These are phyloP conservation scores for Camponotus vicinus DNA, from an alignment of 1,140 invertebrate species.

Conservation along the genomic window DNA sequence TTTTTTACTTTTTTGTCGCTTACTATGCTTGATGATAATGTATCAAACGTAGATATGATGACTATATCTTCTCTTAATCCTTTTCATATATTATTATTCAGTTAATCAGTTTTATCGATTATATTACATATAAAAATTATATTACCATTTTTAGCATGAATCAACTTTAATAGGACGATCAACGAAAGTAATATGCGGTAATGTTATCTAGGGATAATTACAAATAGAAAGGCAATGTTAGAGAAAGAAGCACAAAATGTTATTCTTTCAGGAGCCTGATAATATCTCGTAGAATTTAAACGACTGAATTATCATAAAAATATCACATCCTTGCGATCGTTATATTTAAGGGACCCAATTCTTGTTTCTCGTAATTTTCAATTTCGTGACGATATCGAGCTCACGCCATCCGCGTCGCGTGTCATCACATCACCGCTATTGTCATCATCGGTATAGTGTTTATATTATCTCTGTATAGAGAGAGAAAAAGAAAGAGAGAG, in stretches of 20 bases:
- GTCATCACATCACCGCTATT: conserved; percentile 28
- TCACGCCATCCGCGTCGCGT: conserved; percentile 28
- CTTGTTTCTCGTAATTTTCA: conserved; percentile 6
- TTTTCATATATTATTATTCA: background rate
- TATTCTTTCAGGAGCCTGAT: background rate
- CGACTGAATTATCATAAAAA: background rate
- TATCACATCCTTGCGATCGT: conserved; percentile 17
- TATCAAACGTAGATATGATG: background rate
- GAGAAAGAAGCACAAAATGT: background rate
- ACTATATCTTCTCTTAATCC: background rate
- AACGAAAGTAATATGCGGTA: conserved; percentile 27
- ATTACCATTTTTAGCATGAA: background rate
- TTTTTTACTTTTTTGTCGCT: background rate
- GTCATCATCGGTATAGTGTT: conserved; percentile 52
- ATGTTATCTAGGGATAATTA: background rate
- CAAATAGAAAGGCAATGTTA: background rate
- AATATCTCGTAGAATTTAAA: background rate
- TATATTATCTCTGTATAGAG: conserved; percentile 52
- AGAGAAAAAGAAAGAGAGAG: conserved; percentile 22
- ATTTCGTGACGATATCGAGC: conserved; percentile 31
- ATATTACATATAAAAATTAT: conserved; percentile 4
- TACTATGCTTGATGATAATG: conserved; percentile 16
- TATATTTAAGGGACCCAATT: conserved; percentile 43
- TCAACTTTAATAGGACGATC: conserved; percentile 20
- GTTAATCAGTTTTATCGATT: background rate